Evolutionary conservation across 1,140 invertebrate species (phyloP).

Genomic region (Pogonognathellus flavescens): DNA sequence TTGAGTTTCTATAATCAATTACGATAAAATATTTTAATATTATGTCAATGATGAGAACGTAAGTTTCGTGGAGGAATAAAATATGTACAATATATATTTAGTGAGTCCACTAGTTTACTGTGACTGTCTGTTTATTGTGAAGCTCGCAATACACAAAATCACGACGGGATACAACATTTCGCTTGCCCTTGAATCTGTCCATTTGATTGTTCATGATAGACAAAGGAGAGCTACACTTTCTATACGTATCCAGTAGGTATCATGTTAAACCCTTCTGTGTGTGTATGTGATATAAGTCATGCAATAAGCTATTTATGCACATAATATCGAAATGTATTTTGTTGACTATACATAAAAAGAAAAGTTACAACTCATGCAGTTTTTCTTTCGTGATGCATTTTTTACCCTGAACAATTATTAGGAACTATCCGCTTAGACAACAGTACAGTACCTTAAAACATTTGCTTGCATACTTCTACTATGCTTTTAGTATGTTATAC

Average conservation of each 20-base stretch:
- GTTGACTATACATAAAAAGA: not conserved
- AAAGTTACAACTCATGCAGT: not conserved
- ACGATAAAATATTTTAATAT: no score
- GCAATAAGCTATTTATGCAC: not conserved
- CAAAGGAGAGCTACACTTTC: not conserved
- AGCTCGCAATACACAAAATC: not conserved
- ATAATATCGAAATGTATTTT: not conserved
- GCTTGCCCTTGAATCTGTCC: conserved; percentile 11
- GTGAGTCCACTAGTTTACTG: not conserved
- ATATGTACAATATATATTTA: not conserved
- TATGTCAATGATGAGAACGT: not conserved
- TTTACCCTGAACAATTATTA: not conserved
- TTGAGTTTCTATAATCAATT: no score
- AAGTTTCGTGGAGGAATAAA: not conserved
- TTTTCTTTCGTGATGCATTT: not conserved
- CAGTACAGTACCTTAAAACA: no score
- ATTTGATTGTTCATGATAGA: not conserved
- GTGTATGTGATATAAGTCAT: no score
- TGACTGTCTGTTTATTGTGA: no score
- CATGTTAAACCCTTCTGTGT: no score
- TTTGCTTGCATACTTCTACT: no score
- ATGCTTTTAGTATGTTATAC: no score
- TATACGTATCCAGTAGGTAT: not conserved
- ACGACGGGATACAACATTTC: not conserved
- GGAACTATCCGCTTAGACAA: no score